phyloP scores from a whole-genome alignment of 2,113 vertebrate species.

The Aspidoscelis tigris region DNA sequence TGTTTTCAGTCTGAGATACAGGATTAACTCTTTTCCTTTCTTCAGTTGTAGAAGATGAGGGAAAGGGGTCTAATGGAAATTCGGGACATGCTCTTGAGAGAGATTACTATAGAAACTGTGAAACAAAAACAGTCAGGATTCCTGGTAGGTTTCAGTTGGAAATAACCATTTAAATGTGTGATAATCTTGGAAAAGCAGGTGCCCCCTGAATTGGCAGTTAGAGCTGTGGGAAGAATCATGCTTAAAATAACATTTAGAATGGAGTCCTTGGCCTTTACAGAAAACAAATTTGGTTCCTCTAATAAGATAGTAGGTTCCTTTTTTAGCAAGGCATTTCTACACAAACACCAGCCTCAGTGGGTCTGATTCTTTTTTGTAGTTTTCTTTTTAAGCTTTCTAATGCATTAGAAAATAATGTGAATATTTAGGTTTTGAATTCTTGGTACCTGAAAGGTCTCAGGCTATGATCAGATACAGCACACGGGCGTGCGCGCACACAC shows the following conservation, averaged over 20 bases:
- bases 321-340: not conserved
- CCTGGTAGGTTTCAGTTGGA: not conserved
- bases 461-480: too few relatives aligned
- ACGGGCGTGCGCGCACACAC: too few relatives aligned
- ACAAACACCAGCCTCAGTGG: not conserved
- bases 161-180: not conserved
- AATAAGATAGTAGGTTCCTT: not conserved
- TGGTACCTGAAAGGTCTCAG: too few relatives aligned
- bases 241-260: not conserved
- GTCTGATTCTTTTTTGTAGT: not conserved
- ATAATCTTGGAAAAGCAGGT: not conserved
- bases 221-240: not conserved
- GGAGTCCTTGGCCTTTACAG: not conserved
- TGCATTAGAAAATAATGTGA: too few relatives aligned
- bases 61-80: not conserved
- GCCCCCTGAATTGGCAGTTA: slow-evolving; percentile 17
- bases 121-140: not conserved
- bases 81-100: not conserved
- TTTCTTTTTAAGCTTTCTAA: too few relatives aligned
- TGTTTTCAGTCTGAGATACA: not conserved
- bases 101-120: not conserved
- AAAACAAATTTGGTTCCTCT: not conserved
- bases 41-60: not conserved
- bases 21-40: not conserved
- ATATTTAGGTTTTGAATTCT: too few relatives aligned